These are phyloP conservation scores for Drosophila watanabei DNA, from an alignment of 1,140 invertebrate genomes.

Conservation along the genomic window DNA sequence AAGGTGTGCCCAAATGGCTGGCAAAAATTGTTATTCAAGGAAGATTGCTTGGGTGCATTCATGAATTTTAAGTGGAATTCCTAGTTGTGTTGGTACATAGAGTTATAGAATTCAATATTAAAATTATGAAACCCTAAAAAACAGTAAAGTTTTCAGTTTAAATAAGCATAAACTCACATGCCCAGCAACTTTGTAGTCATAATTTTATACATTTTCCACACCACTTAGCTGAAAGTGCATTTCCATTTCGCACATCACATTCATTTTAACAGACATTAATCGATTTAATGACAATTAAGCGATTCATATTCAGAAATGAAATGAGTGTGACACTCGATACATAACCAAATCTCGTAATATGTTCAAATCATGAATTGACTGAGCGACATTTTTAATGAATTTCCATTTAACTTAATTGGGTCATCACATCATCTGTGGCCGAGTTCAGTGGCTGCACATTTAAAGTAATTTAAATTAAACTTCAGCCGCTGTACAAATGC, in stretches of 20 bases:
- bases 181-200: constrained; percentile 5
- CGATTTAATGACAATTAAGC: constrained; percentile 50
- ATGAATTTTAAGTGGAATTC: not conserved
- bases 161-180: not conserved
- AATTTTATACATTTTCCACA: constrained; percentile 12
- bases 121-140: not conserved
- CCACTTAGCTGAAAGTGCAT: constrained; percentile 17
- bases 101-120: not conserved
- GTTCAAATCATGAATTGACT: constrained; percentile 37
- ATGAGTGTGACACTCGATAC: constrained; percentile 22
- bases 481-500: constrained; percentile 39
- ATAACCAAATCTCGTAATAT: constrained; percentile 31
- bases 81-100: not conserved
- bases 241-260: constrained; percentile 17
- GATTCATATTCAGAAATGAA: constrained; percentile 20
- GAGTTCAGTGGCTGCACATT: constrained; percentile 24
- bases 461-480: constrained; percentile 37
- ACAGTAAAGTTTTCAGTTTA: not conserved
- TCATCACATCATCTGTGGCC: constrained; percentile 8
- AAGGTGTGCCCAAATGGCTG: constrained; percentile 8
- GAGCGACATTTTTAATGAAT: constrained; percentile 33
- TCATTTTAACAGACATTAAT: constrained; percentile 29
- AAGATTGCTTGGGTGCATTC: constrained; percentile 1
- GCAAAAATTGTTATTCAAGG: constrained; percentile 2
- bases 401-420: constrained; percentile 48